Evolutionary conservation across 2,113 vertebrate species (phyloP).

Genomic region (Pleuronectes platessa): DNA sequence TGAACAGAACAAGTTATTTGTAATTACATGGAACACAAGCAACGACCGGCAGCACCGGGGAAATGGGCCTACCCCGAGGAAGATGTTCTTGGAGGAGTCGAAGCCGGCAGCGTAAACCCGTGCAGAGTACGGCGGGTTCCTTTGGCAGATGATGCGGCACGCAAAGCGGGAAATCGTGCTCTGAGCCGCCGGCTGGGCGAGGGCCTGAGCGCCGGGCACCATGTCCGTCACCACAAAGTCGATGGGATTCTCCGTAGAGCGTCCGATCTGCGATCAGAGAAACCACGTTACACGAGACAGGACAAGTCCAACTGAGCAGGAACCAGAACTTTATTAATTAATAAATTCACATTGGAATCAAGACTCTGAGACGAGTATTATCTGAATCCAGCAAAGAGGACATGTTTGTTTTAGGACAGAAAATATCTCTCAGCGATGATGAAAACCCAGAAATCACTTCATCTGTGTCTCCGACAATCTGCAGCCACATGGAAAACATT

Average conservation of each 20-base stretch:
- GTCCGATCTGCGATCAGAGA: slow-evolving; percentile 86
- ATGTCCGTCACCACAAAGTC: slow-evolving; percentile 96
- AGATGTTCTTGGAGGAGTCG: slow-evolving; percentile 96
- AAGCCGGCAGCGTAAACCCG: slow-evolving; percentile 95
- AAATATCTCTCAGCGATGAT: too few species aligned
- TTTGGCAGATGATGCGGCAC: slow-evolving; percentile 95
- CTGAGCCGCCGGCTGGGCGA: slow-evolving; percentile 83
- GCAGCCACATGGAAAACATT: too few species aligned
- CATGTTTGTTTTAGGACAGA: too few species aligned
- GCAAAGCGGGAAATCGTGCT: slow-evolving; percentile 98
- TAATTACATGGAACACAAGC: not conserved
- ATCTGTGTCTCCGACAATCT: too few species aligned
- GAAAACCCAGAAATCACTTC: too few species aligned
- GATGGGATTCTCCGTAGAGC: slow-evolving; percentile 94
- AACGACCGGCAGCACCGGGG: too few species aligned
- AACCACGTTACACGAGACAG: not conserved
- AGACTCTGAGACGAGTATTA: too few species aligned
- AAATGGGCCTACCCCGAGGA: slow-evolving; percentile 88
- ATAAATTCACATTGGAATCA: too few species aligned
- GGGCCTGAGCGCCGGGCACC: slow-evolving; percentile 86
- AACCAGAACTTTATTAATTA: too few species aligned
- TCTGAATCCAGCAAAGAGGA: too few species aligned
- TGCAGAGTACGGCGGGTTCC: slow-evolving; percentile 90
- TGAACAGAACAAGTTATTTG: not conserved
- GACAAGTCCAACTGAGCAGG: too few species aligned